These are phyloP conservation scores for Trinorchestia longiramus DNA, from an alignment of 1,140 invertebrate genomes.

Conservation along the genomic window DNA sequence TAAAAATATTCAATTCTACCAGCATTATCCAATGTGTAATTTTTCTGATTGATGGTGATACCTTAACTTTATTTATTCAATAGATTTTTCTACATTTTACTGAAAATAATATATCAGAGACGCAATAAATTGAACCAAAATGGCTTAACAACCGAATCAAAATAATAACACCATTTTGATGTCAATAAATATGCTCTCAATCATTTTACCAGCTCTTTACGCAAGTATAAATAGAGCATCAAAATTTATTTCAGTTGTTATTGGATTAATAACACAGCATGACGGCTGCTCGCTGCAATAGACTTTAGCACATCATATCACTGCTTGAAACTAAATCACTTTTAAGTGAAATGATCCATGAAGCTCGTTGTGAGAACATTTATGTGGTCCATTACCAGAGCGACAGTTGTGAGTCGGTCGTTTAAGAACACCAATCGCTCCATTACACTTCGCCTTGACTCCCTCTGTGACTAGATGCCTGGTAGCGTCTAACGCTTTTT, in stretches of 20 bases:
- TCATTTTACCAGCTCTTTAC: too few relatives aligned
- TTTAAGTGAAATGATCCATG: slow-evolving; percentile 33
- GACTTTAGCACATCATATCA: background rate
- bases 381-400: slow-evolving; percentile 41
- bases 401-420: slow-evolving; percentile 29
- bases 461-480: background rate
- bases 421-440: slow-evolving; percentile 39
- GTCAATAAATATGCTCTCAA: too few relatives aligned
- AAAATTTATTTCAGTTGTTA: background rate
- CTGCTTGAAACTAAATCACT: slow-evolving; percentile 11
- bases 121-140: background rate
- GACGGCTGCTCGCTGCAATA: background rate
- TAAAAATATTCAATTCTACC: too few relatives aligned
- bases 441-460: background rate
- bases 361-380: slow-evolving; percentile 27
- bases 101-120: background rate
- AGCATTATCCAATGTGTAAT: background rate
- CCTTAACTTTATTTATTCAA: background rate
- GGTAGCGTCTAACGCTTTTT: background rate
- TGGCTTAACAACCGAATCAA: background rate
- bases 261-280: background rate
- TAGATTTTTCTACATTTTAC: background rate
- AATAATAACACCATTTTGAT: background rate
- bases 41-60: background rate
- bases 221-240: too few relatives aligned